phyloP scores from a whole-genome alignment of 2,797 vertebrate species.

The Bradypodion pumilum region DNA sequence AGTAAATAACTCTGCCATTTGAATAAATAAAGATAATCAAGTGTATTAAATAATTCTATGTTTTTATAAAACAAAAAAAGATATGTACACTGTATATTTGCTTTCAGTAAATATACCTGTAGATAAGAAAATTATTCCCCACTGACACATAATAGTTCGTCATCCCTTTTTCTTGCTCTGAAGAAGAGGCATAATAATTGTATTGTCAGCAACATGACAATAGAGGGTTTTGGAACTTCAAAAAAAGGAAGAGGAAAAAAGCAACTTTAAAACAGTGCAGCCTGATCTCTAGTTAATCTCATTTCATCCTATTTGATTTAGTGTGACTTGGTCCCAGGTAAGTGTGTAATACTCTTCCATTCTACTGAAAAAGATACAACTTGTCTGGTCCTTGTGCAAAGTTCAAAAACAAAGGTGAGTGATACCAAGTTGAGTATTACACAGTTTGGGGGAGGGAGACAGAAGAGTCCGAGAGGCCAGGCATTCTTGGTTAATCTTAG shows the following conservation, averaged over 20 bases:
- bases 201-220: background rate
- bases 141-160: conserved; percentile 52
- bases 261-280: background rate
- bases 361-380: background rate
- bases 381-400: too few species aligned
- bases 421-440: too few species aligned
- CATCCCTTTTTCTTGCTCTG: conserved; percentile 50
- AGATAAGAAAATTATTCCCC: conserved; percentile 62
- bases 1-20: conserved; percentile 76
- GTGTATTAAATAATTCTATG: conserved; percentile 71
- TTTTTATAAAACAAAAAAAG: conserved; percentile 55
- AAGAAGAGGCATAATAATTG: conserved; percentile 45
- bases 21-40: conserved; percentile 78
- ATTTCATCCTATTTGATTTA: background rate
- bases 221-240: too few species aligned
- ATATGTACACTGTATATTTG: conserved; percentile 37
- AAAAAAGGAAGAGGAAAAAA: background rate
- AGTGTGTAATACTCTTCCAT: background rate
- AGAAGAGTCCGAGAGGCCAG: too few species aligned
- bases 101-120: conserved; percentile 78
- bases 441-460: too few species aligned
- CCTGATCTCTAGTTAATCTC: background rate
- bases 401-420: too few species aligned
- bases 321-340: background rate
- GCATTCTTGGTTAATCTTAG: too few species aligned